Conservation (phyloP, 2,888 invertebrate genomes). For the Ennomos quercinarius region DNA sequence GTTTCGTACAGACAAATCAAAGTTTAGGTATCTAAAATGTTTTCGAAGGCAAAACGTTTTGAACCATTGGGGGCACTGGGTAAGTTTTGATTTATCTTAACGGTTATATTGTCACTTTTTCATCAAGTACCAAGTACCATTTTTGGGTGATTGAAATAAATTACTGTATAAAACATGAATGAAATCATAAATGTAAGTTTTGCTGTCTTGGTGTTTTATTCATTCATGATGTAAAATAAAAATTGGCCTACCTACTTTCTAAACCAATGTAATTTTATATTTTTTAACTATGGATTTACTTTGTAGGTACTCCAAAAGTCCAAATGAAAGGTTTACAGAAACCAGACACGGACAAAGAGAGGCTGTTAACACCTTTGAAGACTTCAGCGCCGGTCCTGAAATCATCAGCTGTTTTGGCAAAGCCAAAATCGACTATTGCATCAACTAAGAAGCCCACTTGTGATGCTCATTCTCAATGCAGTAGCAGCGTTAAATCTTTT, state of each 20-base stretch:
- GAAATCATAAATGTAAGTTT: too few species aligned
- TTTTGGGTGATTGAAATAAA: too few species aligned
- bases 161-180: too few species aligned
- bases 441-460: conserved; percentile 28
- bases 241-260: too few species aligned
- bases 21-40: conserved; percentile 55
- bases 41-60: conserved; percentile 80
- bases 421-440: conserved; percentile 39
- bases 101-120: not conserved
- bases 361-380: conserved; percentile 33
- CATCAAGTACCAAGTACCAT: too few species aligned
- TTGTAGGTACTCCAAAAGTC: conserved; percentile 51
- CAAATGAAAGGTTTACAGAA: conserved; percentile 49
- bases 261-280: too few species aligned
- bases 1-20: too few species aligned
- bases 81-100: conserved; percentile 51
- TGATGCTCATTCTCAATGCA: conserved; percentile 70
- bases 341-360: conserved; percentile 50
- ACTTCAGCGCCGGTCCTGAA: conserved; percentile 8
- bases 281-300: conserved; percentile 2
- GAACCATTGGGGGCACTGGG: conserved; percentile 69
- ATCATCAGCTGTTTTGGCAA: conserved; percentile 31
- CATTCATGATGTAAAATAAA: too few species aligned
- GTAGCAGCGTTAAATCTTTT: conserved; percentile 71
- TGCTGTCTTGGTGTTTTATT: too few species aligned